These are phyloP conservation scores for Anas platyrhynchos DNA, from an alignment of 2,113 vertebrate species.

Conservation along the genomic window DNA sequence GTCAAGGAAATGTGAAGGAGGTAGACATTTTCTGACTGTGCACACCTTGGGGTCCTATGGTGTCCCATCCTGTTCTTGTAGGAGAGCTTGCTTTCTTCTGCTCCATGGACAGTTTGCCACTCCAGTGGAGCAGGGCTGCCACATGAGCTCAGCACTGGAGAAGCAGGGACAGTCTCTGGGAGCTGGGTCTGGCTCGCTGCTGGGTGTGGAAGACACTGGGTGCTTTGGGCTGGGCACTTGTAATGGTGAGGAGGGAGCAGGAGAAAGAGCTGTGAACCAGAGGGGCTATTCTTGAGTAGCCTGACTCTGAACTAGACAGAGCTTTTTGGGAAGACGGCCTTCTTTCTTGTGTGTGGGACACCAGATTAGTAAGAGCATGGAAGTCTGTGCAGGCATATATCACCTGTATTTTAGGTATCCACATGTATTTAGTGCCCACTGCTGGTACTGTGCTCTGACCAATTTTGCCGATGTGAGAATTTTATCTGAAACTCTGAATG, in stretches of 20 bases:
- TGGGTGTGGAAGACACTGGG: accelerated
- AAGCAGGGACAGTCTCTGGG: neutral
- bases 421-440: neutral
- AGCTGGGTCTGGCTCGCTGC: accelerated
- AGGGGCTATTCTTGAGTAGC: neutral
- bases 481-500: neutral
- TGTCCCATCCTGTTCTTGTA: neutral
- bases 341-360: neutral
- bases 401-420: neutral
- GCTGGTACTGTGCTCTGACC: neutral
- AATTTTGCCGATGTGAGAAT: neutral
- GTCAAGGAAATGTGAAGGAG: neutral
- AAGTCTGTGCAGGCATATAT: neutral
- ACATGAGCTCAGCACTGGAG: neutral
- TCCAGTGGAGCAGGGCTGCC: neutral
- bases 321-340: neutral
- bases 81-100: neutral
- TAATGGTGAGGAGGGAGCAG: neutral
- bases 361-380: neutral
- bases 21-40: neutral
- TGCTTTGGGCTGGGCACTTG: neutral
- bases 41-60: accelerated
- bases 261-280: neutral
- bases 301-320: neutral
- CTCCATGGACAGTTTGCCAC: neutral